Base-by-base conservation (phyloP, 2,888 invertebrate species). In the Sthenelais limicola region DNA sequence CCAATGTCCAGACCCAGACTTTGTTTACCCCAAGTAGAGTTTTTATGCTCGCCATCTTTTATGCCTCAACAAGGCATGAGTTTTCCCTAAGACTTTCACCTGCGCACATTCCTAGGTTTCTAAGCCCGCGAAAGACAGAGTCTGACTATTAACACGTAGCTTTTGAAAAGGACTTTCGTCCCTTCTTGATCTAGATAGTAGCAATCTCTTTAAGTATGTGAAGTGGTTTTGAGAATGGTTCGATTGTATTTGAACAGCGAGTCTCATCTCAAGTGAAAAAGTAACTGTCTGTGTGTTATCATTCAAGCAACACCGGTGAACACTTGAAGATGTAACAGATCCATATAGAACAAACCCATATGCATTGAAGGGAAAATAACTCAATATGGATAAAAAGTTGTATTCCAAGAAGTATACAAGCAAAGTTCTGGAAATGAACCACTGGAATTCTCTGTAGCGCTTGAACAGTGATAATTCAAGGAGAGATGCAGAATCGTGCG, bases 131-230 rank as follows among this genome's bases (percentile, higher is more conserved):
- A 33, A 9, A 21, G n/a, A 56, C 26, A 56, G 56, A 32, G 32
- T 21, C 32, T 28, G 56, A 56, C 56, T 56, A 56, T 56, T 56
- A 56, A 56, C 30, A 28, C 56, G 56, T 56, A 32, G 56, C 32
- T n/a, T 2, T 33, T 28, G 3, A 33, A 7, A 56, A 56, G 56
- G 32, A 32, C 56, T 28, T 43, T 18, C 43, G 12, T 18, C 9
- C 18, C 18, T 18, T 56, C 56, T 56, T 56, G 56, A 56, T 56
- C 56, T 56, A 56, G 56, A 56, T 56, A 56, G 56, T 56, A 21
- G 56, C 56, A 56, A 56, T 56, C 56, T 32, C 56, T 21, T 56
- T 33, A 56, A 56, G 56, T 56, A 56, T 56, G 56, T 32, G 56
- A n/a, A 56, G 56, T 56, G 56, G 56, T 33, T 15, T 56, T 32